These are phyloP conservation scores for Barnardius zonarius DNA, from an alignment of 2,113 vertebrate genomes.

Conservation along the genomic window DNA sequence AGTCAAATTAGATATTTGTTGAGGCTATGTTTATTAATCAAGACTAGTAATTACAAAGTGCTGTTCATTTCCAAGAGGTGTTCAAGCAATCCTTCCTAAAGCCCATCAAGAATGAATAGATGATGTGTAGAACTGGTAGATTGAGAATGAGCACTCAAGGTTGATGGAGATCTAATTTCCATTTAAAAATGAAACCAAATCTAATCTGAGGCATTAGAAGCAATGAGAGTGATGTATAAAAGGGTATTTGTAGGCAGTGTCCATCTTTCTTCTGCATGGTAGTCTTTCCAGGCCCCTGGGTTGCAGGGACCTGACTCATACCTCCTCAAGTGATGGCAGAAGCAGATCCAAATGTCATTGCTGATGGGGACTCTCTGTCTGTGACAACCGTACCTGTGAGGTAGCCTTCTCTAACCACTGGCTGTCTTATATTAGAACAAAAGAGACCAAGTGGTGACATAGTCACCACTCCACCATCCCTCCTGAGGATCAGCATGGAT, in stretches of 20 bases:
- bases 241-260: background rate
- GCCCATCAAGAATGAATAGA: background rate
- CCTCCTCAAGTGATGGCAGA: background rate
- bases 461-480: background rate
- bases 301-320: background rate
- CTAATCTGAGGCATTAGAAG: background rate
- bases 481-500: background rate
- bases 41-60: background rate
- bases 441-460: accelerated
- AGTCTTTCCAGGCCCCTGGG: background rate
- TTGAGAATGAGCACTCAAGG: background rate
- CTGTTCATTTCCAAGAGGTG: background rate
- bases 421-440: accelerated
- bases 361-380: background rate
- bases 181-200: background rate
- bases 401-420: background rate
- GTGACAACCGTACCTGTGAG: background rate
- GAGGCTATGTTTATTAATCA: conserved; percentile 21
- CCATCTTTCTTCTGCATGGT: background rate
- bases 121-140: background rate
- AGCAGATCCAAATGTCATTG: background rate
- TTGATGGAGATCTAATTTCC: conserved; percentile 27
- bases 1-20: background rate
- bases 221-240: background rate
- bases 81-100: background rate